Conservation (phyloP, 2,888 invertebrate species). For the Mesorhabditis spiculigera region DNA sequence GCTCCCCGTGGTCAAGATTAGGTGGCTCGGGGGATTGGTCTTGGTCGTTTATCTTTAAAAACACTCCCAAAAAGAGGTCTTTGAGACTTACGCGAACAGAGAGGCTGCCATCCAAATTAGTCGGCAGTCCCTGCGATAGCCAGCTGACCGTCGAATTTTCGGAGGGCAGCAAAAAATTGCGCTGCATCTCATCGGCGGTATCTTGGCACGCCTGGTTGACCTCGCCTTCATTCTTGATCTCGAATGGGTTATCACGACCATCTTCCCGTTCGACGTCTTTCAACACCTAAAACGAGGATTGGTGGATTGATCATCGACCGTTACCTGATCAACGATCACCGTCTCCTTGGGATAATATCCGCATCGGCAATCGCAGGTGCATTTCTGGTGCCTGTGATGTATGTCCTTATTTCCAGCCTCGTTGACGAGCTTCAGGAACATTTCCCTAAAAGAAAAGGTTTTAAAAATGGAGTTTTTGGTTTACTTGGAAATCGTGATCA, state of each 20-base stretch:
- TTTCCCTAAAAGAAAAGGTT: conserved; percentile 17
- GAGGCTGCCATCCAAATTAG: too few relatives aligned
- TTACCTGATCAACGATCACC: conserved; percentile 50
- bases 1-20: too few relatives aligned
- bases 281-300: neutral
- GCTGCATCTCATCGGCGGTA: conserved; percentile 34
- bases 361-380: conserved; percentile 37
- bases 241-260: too few relatives aligned
- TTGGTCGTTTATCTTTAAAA: too few relatives aligned
- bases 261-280: neutral
- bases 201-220: conserved; percentile 26
- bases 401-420: too few relatives aligned
- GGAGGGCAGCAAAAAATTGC: conserved; percentile 33
- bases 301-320: neutral
- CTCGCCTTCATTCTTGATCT: conserved; percentile 18
- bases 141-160: conserved; percentile 27
- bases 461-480: neutral
- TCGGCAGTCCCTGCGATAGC: conserved; percentile 13
- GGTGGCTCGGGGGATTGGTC: too few relatives aligned
- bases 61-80: too few relatives aligned
- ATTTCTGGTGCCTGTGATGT: conserved; percentile 4
- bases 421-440: conserved; percentile 22
- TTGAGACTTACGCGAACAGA: too few relatives aligned
- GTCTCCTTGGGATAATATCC: conserved; percentile 49
- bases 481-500: too few relatives aligned